Evolutionary conservation across 2,888 invertebrate species (phyloP).

Genomic region (Cremastobaeus sp.): DNA sequence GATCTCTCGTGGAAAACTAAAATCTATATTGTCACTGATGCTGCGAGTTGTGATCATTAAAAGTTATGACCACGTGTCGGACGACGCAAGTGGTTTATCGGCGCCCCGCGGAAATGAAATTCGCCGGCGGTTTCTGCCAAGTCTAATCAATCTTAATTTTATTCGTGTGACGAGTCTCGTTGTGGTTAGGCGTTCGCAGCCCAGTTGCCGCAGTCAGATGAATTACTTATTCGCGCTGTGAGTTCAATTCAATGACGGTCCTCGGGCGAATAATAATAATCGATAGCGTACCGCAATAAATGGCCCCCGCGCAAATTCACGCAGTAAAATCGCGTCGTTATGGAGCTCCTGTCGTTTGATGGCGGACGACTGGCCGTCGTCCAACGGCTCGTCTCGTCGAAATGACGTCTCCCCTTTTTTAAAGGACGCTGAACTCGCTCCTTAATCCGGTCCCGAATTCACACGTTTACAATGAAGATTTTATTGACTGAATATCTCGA

Average conservation of each 20-base stretch:
- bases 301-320: neutral
- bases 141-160: conserved; percentile 48
- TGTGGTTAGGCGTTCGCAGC: conserved; percentile 15
- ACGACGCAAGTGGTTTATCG: conserved; percentile 28
- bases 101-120: conserved; percentile 45
- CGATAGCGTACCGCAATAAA: conserved; percentile 3
- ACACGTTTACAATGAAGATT: too few relatives aligned
- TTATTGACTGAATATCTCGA: too few relatives aligned
- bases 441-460: conserved; percentile 18
- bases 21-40: conserved; percentile 5
- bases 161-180: conserved; percentile 21
- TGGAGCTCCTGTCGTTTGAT: too few relatives aligned
- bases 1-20: conserved; percentile 3
- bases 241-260: conserved; percentile 10
- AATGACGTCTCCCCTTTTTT: conserved; percentile 52
- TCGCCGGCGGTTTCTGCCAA: conserved; percentile 30
- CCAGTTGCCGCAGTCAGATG: conserved; percentile 26
- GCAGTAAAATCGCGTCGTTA: too few relatives aligned
- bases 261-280: conserved; percentile 10
- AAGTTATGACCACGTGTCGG: conserved; percentile 44
- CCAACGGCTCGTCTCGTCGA: conserved; percentile 39
- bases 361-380: conserved; percentile 51
- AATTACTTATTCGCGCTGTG: conserved; percentile 31
- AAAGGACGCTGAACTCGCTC: conserved; percentile 23
- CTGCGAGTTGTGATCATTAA: conserved; percentile 26